Evolutionary conservation across 2,113 vertebrate species (phyloP).

Genomic region (Actenoides hombroni): DNA sequence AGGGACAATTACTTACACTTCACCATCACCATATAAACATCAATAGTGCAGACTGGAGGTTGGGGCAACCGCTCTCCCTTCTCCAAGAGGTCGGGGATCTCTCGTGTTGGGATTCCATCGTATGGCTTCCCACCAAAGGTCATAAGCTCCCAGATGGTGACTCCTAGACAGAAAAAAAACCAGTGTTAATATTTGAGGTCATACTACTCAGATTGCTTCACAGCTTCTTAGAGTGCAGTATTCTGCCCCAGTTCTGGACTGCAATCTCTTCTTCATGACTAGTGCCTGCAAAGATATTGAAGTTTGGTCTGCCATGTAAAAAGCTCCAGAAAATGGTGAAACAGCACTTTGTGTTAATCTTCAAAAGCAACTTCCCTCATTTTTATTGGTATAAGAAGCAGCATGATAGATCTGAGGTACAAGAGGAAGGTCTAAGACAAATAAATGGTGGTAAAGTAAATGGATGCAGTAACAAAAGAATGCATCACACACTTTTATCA

Average conservation of each 20-base stretch:
- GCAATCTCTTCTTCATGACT: neutral
- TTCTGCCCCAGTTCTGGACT: neutral
- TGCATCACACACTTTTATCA: neutral
- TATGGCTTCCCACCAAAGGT: slow-evolving; percentile 97
- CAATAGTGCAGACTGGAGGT: slow-evolving; percentile 96
- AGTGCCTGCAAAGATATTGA: neutral
- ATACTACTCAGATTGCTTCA: neutral
- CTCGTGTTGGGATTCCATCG: slow-evolving; percentile 91
- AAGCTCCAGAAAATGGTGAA: neutral
- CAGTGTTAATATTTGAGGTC: neutral
- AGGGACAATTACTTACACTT: slow-evolving; percentile 84
- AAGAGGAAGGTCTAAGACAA: neutral
- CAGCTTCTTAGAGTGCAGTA: neutral
- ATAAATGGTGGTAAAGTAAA: neutral
- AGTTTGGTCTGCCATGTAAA: neutral
- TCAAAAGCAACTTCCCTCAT: neutral
- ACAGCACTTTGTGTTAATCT: neutral
- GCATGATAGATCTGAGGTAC: neutral
- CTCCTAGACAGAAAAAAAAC: slow-evolving; percentile 73
- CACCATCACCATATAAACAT: slow-evolving; percentile 99
- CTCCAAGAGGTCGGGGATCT: slow-evolving; percentile 95
- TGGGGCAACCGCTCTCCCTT: slow-evolving; percentile 96
- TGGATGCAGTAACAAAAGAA: neutral
- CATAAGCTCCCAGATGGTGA: slow-evolving; percentile 99
- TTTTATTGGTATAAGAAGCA: neutral